These are phyloP conservation scores for Theonella swinhoei DNA, from an alignment of 37 sponge, comb jelly and placozoan species.

Conservation along the genomic window DNA sequence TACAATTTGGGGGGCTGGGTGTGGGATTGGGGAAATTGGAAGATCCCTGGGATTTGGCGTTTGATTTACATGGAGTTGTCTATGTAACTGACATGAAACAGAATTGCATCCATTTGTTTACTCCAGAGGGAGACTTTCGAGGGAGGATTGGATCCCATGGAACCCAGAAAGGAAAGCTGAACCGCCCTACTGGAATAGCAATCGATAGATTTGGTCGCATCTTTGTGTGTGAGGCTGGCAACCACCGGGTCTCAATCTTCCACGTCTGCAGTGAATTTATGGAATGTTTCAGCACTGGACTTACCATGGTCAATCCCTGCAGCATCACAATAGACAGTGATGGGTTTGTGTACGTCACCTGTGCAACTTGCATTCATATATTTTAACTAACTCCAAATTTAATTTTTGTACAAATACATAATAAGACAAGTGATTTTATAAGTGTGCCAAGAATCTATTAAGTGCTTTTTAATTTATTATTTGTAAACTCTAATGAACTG, in stretches of 20 bases:
- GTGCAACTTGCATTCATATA: conserved; percentile 47
- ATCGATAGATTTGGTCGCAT: conserved; percentile 50
- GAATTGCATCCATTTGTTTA: conserved; percentile 46
- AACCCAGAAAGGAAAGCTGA: conserved; percentile 60
- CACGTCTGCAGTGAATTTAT: conserved; percentile 60
- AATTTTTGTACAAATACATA: no score
- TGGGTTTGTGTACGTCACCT: conserved; percentile 56
- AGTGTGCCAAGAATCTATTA: no score
- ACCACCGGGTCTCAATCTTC: conserved; percentile 63
- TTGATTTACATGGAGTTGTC: conserved; percentile 33
- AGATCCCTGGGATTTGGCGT: conserved; percentile 68
- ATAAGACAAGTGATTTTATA: no score
- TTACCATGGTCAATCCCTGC: conserved; percentile 65
- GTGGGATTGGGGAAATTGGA: conserved; percentile 3
- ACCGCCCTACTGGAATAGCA: conserved; percentile 57
- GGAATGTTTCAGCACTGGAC: conserved; percentile 65
- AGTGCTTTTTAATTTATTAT: no score
- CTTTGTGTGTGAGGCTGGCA: conserved; percentile 63
- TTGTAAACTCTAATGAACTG: no score
- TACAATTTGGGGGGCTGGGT: conserved; percentile 25
- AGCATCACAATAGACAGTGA: conserved; percentile 50
- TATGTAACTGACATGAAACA: conserved; percentile 61
- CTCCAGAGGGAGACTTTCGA: conserved; percentile 26
- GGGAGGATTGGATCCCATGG: conserved; percentile 60
- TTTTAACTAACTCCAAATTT: no score